Evolutionary conservation across 2,888 invertebrate genomes (phyloP).

Genomic region (Germaria angustata): DNA sequence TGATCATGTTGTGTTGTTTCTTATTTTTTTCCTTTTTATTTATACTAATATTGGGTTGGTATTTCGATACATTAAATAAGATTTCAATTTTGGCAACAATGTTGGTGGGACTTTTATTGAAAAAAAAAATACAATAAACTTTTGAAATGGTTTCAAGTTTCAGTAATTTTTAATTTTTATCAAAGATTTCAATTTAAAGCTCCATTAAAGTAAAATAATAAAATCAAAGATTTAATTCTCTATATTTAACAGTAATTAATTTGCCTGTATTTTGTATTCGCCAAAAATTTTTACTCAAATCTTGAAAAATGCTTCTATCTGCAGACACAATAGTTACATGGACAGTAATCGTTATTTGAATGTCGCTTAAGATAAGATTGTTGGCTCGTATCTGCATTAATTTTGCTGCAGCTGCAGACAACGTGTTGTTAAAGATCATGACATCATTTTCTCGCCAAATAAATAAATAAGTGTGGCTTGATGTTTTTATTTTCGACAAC

Average conservation of each 20-base stretch:
- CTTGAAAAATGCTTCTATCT: slow-evolving; percentile 53
- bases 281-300: slow-evolving; percentile 7
- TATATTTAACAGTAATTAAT: slow-evolving; percentile 51
- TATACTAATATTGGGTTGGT: slow-evolving; percentile 30
- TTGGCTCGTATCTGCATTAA: slow-evolving; percentile 54
- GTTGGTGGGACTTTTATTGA: not conserved
- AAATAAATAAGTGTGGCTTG: slow-evolving; percentile 34
- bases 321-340: slow-evolving; percentile 73
- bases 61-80: slow-evolving; percentile 31
- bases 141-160: slow-evolving; percentile 46
- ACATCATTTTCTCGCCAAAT: slow-evolving; percentile 59
- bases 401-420: slow-evolving; percentile 65
- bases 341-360: slow-evolving; percentile 75
- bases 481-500: slow-evolving; percentile 39
- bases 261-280: slow-evolving; percentile 38
- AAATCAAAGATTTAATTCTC: not conserved
- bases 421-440: slow-evolving; percentile 63
- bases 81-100: slow-evolving; percentile 49
- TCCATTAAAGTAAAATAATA: not conserved
- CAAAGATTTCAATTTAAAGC: slow-evolving; percentile 32
- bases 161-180: slow-evolving; percentile 23
- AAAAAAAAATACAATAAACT: not conserved
- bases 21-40: slow-evolving; percentile 17
- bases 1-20: slow-evolving; percentile 41
- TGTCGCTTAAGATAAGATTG: slow-evolving; percentile 75